Evolutionary conservation across 2,113 vertebrate species (phyloP).

Genomic region (Tichodroma muraria): DNA sequence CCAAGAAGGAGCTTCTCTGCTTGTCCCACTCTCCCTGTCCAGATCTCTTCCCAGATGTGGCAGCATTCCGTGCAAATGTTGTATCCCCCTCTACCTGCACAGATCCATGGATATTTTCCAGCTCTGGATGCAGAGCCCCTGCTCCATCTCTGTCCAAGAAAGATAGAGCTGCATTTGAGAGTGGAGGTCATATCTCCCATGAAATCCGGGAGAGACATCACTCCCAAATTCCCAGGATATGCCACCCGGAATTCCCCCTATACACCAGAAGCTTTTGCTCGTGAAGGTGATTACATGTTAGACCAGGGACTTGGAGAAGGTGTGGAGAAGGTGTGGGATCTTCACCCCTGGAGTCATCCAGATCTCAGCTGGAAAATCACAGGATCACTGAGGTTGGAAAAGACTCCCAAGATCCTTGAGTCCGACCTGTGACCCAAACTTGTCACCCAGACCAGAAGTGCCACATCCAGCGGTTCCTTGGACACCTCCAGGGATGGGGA

Average conservation of each 20-base stretch:
- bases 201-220: background rate
- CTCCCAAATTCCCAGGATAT: background rate
- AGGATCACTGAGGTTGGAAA: background rate
- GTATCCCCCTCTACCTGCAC: background rate
- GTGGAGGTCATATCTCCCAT: background rate
- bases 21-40: background rate
- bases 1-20: background rate
- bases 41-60: background rate
- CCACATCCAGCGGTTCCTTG: accelerated
- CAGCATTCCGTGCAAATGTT: background rate
- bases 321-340: background rate
- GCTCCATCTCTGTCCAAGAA: background rate
- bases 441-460: background rate
- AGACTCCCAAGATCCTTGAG: accelerated
- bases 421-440: background rate
- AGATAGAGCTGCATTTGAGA: background rate
- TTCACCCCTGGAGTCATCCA: background rate
- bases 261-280: background rate
- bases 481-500: background rate
- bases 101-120: background rate
- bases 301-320: background rate
- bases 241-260: background rate
- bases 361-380: background rate
- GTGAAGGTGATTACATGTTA: background rate
- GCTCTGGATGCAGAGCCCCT: background rate